phyloP scores from a whole-genome alignment of 2,113 vertebrate species.

The Oryzias curvinotus region DNA sequence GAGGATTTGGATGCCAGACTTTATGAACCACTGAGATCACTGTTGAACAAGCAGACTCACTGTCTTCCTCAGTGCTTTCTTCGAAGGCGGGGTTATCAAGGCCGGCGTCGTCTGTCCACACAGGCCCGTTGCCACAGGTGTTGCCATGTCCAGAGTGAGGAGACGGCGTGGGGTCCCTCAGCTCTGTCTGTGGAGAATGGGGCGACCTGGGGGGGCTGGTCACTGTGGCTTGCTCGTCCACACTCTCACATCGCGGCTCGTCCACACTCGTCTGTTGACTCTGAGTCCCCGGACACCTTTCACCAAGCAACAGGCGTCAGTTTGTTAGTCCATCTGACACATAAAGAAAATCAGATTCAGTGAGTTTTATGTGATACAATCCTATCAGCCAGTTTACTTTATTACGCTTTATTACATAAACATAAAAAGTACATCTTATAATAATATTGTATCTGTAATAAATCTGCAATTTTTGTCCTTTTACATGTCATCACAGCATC shows the following conservation, averaged over 20 bases:
- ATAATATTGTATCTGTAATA: too few relatives aligned
- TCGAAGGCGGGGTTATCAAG: conserved; percentile 94
- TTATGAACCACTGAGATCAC: neutral
- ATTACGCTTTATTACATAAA: neutral
- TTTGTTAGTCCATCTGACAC: conserved; percentile 53
- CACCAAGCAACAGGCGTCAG: conserved; percentile 51
- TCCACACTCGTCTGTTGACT: conserved; percentile 83
- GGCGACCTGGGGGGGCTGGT: conserved; percentile 77
- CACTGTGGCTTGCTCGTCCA: conserved; percentile 75
- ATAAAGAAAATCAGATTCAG: conserved; percentile 51
- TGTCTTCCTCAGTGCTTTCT: conserved; percentile 85
- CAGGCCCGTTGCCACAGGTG: conserved; percentile 67
- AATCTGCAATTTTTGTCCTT: too few relatives aligned
- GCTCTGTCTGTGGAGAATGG: conserved; percentile 69
- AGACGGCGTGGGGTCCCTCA: conserved; percentile 67
- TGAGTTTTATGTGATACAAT: conserved; percentile 6
- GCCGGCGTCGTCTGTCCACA: conserved; percentile 85
- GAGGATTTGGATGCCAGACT: neutral
- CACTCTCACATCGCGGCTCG: conserved; percentile 72
- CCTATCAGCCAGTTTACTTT: neutral
- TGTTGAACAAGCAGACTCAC: conserved; percentile 73
- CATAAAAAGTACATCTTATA: too few relatives aligned
- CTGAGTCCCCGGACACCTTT: conserved; percentile 91
- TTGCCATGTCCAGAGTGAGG: conserved; percentile 61
- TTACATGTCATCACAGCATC: too few relatives aligned